Base-by-base conservation (phyloP, 2,888 invertebrate genomes). In the Podotricha telesiphe region DNA sequence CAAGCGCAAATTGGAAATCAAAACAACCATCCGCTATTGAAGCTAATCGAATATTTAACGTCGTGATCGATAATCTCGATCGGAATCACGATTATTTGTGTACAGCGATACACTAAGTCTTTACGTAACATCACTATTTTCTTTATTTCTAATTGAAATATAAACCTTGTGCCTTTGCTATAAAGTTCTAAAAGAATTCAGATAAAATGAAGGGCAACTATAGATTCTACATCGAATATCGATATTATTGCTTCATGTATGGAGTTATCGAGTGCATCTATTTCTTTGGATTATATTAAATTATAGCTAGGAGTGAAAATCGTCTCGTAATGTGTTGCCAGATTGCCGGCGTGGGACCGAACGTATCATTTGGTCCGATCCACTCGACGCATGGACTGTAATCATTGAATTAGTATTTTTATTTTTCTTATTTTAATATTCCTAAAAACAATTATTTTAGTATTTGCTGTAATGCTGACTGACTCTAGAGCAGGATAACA, bases 231-330 rank as follows among this genome's bases (percentile, higher is more conserved):
- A 69, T 51, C 37, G 48, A 22, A 22, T 62, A 63, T 68, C 72
- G 34, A 65, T 76, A 67, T 75, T 61, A 69, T 68, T 71, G 67
- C 63, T 71, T 55, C 65, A 45, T 68, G 70, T 70, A 64, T 65
- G 53, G 59, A 65, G 77, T 74, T 73, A 73, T 72, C 83, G 84
- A 87, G 82, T 86, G 86, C 86, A 88, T 82, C 90, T 89, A 91
- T 91, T 91, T 87, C 91, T 91, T 93, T 92, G 90, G 90, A 91
- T 91, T 91, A 93, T 92, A 92, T 92, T 93, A 92, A 92, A 93
- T 92, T 92, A 91, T 88, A 88, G 89, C 86, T 81, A 91, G 92
- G 92, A 89, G 93, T 93, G 93, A 92, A 92, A 91, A 91, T 91
- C 86, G 88, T 87, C 87, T 77, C 81, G 89, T 91, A 91, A 92